phyloP scores from a whole-genome alignment of 2,113 vertebrate species.

The Meriones unguiculatus region DNA sequence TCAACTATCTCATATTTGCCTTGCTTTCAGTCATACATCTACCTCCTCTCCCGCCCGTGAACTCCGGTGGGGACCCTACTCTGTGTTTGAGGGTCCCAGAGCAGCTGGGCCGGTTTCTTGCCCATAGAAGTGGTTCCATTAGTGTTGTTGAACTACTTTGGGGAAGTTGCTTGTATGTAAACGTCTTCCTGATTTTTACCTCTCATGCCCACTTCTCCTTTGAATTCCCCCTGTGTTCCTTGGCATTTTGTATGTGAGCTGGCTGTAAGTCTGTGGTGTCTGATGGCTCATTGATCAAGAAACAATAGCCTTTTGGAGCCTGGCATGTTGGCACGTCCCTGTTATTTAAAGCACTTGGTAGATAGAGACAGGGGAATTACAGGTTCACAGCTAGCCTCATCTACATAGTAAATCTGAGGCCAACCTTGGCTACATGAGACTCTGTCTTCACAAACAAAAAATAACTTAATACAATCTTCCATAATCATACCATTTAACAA shows the following conservation, averaged over 20 bases:
- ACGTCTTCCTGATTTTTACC: conserved; percentile 68
- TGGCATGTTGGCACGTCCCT: not conserved
- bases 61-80: not conserved
- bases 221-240: conserved; percentile 67
- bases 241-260: conserved; percentile 44
- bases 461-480: not conserved
- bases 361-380: not conserved
- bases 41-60: not conserved
- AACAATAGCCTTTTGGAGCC: not conserved
- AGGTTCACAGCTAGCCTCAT: not conserved
- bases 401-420: not conserved
- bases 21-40: conserved; percentile 9
- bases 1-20: not conserved
- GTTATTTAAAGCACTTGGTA: not conserved
- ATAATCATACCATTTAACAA: not conserved
- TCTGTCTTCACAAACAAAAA: not conserved
- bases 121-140: not conserved
- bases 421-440: not conserved
- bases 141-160: conserved; percentile 53
- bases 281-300: conserved; percentile 28
- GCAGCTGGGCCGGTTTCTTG: not conserved
- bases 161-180: conserved; percentile 71
- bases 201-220: conserved; percentile 72
- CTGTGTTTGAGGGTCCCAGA: not conserved
- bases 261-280: conserved; percentile 1